phyloP scores from a whole-genome alignment of 2,797 vertebrate genomes.

The Onychomys arenicola region DNA sequence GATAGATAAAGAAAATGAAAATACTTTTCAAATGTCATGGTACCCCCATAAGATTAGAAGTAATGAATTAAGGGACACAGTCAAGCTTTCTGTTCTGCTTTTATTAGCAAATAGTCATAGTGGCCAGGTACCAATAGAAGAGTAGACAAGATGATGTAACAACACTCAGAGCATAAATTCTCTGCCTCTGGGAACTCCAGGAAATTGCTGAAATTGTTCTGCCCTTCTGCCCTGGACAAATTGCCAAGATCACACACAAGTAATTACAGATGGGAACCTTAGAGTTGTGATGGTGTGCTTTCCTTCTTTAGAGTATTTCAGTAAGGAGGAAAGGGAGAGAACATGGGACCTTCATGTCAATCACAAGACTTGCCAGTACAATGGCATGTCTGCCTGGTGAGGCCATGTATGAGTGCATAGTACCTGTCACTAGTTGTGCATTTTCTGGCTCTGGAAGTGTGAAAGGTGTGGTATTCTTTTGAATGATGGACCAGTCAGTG shows the following conservation, averaged over 20 bases:
- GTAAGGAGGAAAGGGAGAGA: background rate
- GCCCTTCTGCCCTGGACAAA: background rate
- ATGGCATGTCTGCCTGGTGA: background rate
- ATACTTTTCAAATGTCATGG: background rate
- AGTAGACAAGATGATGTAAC: background rate
- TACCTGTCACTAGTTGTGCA: background rate
- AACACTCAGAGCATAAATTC: background rate
- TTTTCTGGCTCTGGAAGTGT: background rate
- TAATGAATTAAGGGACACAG: background rate
- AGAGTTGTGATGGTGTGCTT: background rate
- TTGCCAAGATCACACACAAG: background rate
- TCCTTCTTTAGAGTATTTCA: background rate
- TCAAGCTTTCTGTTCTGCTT: background rate
- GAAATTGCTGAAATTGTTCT: background rate
- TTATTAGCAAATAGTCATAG: background rate
- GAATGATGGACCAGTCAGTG: background rate
- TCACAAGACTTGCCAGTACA: background rate
- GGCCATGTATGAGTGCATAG: background rate
- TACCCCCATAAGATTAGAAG: background rate
- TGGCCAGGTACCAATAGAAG: background rate
- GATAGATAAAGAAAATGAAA: conserved; percentile 9
- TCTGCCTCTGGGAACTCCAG: background rate
- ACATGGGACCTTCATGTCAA: background rate
- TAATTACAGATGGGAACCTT: background rate
- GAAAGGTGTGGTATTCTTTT: background rate